Evolutionary conservation across 1,140 invertebrate species (phyloP).

Genomic region (Drosophila takahashii): DNA sequence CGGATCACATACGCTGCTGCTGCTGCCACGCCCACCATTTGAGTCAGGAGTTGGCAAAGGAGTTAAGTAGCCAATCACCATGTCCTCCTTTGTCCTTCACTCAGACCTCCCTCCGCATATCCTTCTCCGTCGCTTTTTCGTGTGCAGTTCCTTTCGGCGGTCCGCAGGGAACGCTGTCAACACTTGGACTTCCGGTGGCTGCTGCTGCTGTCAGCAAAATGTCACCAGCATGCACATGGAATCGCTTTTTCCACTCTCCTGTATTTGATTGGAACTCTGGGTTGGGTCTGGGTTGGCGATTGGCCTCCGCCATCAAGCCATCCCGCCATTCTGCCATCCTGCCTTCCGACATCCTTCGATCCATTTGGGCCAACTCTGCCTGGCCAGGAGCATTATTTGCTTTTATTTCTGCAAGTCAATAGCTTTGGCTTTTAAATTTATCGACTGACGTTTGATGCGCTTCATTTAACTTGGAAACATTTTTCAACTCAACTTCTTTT

Average conservation of each 20-base stretch:
- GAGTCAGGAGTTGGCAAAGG: conserved; percentile 62
- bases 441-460: conserved; percentile 82
- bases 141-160: conserved; percentile 38
- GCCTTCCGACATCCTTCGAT: conserved; percentile 10
- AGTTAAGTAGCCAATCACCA: conserved; percentile 78
- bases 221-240: conserved; percentile 75
- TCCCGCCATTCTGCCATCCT: conserved; percentile 1
- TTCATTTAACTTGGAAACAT: conserved; percentile 83
- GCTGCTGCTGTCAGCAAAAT: conserved; percentile 76
- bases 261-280: conserved; percentile 47
- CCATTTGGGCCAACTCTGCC: conserved; percentile 25
- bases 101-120: background rate
- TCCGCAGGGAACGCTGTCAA: conserved; percentile 75
- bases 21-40: conserved; percentile 45
- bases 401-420: conserved; percentile 81
- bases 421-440: conserved; percentile 83
- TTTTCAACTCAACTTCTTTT: conserved; percentile 69
- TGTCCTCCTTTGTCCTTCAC: conserved; percentile 34
- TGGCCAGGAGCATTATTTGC: conserved; percentile 71
- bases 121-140: background rate
- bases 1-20: conserved; percentile 37
- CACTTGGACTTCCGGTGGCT: conserved; percentile 72
- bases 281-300: conserved; percentile 41
- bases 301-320: conserved; percentile 29
- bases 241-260: conserved; percentile 51